A percentile compares a stretch with the other conserved stretches of the same genome.
Evolutionary conservation across 2,113 vertebrate species (phyloP).

Genomic region (Tragulus kanchil): DNA sequence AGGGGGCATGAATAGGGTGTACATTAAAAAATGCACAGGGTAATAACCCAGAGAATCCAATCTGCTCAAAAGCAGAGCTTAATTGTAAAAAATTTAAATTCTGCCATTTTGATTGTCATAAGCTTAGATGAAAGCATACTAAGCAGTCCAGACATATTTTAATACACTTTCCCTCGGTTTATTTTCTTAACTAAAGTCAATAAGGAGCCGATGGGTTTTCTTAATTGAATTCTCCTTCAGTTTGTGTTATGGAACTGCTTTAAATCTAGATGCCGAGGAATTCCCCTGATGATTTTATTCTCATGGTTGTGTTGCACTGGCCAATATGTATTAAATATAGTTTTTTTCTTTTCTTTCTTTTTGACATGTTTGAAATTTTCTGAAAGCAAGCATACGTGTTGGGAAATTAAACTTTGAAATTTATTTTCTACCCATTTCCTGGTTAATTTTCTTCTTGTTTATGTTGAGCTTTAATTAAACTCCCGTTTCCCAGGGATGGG

Average conservation of each 20-base stretch:
- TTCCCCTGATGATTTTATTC: not conserved
- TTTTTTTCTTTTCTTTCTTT: not conserved
- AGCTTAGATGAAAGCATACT: slow-evolving; percentile 46
- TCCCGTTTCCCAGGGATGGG: not conserved
- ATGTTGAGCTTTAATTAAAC: slow-evolving; percentile 5
- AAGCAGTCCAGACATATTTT: slow-evolving; percentile 66
- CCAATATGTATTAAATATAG: slow-evolving; percentile 68
- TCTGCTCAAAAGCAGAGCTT: not conserved
- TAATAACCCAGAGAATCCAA: not conserved
- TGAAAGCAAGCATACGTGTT: not conserved
- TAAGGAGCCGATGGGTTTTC: slow-evolving; percentile 72
- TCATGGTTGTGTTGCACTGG: slow-evolving; percentile 4
- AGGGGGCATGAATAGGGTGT: not conserved
- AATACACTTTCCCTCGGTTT: slow-evolving; percentile 69
- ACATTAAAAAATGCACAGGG: not conserved
- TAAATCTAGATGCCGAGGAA: slow-evolving; percentile 14
- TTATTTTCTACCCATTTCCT: not conserved
- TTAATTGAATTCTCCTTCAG: slow-evolving; percentile 76
- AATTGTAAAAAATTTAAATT: not conserved
- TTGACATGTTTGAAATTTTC: not conserved
- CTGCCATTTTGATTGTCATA: slow-evolving; percentile 20
- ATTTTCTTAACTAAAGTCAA: slow-evolving; percentile 83
- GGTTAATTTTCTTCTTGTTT: not conserved
- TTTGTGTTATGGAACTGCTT: slow-evolving; percentile 67
- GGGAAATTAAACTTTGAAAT: slow-evolving; percentile 22